phyloP scores from a whole-genome alignment of 1,140 invertebrate genomes.

The Drosophila nigrodunni region DNA sequence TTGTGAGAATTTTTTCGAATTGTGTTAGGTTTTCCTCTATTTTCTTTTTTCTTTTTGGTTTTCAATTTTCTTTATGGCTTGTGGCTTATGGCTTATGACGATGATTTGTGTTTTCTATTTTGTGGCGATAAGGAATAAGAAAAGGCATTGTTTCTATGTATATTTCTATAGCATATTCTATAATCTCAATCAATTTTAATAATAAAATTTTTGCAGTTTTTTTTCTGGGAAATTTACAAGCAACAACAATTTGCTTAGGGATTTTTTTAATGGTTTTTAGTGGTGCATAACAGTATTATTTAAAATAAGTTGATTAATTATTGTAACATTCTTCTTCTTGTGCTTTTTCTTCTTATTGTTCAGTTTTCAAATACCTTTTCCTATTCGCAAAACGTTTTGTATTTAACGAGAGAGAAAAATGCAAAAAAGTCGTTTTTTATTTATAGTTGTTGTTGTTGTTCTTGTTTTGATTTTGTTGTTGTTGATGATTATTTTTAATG shows the following conservation, averaged over 20 bases:
- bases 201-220: conserved; percentile 43
- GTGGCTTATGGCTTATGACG: background rate
- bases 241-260: background rate
- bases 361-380: conserved; percentile 68
- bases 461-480: background rate
- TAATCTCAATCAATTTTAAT: conserved; percentile 52
- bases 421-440: background rate
- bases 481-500: conserved; percentile 25
- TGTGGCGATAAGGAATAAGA: conserved; percentile 67
- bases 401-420: conserved; percentile 10
- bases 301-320: background rate
- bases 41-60: conserved; percentile 29
- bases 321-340: background rate
- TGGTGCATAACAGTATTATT: background rate
- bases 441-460: conserved; percentile 1
- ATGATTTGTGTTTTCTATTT: conserved; percentile 50
- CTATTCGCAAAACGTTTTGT: conserved; percentile 56
- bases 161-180: conserved; percentile 20
- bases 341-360: background rate
- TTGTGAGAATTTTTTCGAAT: conserved; percentile 6
- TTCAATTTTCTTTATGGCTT: background rate
- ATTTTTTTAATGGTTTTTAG: conserved; percentile 1
- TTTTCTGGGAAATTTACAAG: conserved; percentile 2
- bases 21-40: conserved; percentile 22
- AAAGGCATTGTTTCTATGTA: conserved; percentile 67